Conservation (phyloP, 2,113 vertebrate genomes). For the Nettapus auritus region DNA sequence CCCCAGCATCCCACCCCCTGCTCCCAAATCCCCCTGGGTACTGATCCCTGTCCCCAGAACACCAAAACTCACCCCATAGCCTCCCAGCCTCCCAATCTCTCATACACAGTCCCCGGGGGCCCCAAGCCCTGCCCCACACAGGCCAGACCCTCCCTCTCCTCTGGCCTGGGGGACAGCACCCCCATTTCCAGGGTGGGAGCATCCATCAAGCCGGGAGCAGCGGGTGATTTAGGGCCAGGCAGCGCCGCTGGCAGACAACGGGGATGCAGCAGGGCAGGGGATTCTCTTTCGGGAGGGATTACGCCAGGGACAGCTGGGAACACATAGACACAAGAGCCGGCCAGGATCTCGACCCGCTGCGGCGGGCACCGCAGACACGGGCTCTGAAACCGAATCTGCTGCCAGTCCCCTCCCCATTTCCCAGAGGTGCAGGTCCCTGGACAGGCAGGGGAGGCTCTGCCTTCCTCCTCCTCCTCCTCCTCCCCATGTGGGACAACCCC, state of each 20-base stretch:
- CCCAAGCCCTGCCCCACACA: neutral
- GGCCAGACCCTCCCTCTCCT: neutral
- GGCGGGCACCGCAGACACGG: neutral
- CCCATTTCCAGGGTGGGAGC: neutral
- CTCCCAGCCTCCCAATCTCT: neutral
- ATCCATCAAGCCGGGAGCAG: neutral
- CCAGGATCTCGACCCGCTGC: neutral
- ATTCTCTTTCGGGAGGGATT: slow-evolving; percentile 70
- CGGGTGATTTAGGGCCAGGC: slow-evolving; percentile 58
- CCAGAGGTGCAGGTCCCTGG: fast-evolving
- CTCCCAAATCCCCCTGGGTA: neutral
- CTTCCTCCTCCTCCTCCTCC: neutral
- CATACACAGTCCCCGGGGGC: neutral
- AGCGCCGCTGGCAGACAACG: neutral
- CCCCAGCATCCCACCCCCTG: neutral
- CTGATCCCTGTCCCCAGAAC: neutral
- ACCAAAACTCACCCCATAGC: fast-evolving
- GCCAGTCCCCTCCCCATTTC: neutral
- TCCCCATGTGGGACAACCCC: neutral
- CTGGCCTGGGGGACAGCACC: neutral
- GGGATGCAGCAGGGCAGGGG: slow-evolving; percentile 21
- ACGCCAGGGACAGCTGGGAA: slow-evolving; percentile 73
- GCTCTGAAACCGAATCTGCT: neutral
- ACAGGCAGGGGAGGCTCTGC: neutral
- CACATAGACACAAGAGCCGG: slow-evolving; percentile 35